Conservation (phyloP, 2,797 vertebrate genomes). For the Huso huso region DNA sequence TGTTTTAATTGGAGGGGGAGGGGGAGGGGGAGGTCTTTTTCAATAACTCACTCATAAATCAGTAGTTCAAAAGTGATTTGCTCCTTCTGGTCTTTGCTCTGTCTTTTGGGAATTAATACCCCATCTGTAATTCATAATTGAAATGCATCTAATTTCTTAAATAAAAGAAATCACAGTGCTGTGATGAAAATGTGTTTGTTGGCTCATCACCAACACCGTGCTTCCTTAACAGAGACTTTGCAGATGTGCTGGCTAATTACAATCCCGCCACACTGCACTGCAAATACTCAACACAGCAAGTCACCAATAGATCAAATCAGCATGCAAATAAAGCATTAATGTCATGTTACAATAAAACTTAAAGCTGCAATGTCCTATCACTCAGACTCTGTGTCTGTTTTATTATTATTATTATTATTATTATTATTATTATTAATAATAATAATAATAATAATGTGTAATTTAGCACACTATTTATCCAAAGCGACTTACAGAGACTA, state of each 20-base stretch:
- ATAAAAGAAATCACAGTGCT: slow-evolving; percentile 43
- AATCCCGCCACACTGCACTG: slow-evolving; percentile 44
- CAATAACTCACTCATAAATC: slow-evolving; percentile 51
- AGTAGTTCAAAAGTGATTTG: slow-evolving; percentile 28
- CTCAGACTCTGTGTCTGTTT: too few species aligned
- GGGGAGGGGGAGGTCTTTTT: slow-evolving; percentile 40
- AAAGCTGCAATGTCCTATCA: too few species aligned
- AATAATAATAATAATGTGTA: too few species aligned
- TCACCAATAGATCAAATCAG: slow-evolving; percentile 55
- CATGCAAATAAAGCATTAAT: slow-evolving; percentile 32
- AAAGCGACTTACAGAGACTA: too few species aligned
- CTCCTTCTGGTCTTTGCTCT: slow-evolving; percentile 21
- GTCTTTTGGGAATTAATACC: slow-evolving; percentile 22
- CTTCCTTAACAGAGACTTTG: slow-evolving; percentile 31
- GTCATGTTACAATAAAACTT: too few species aligned
- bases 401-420: too few species aligned
- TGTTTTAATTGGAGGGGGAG: slow-evolving; percentile 41
- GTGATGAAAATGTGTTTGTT: slow-evolving; percentile 46
- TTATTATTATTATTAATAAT: too few species aligned
- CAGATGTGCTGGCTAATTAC: slow-evolving; percentile 56
- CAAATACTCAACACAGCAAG: slow-evolving; percentile 52
- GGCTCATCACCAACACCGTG: slow-evolving; percentile 41
- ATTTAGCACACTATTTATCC: too few species aligned
- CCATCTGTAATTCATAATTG: slow-evolving; percentile 39
- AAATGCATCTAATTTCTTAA: slow-evolving; percentile 43